A percentile compares a stretch with the other conserved stretches of the same genome.
These are phyloP conservation scores for Griposia aprilina DNA, from an alignment of 2,888 invertebrate genomes.

Conservation along the genomic window DNA sequence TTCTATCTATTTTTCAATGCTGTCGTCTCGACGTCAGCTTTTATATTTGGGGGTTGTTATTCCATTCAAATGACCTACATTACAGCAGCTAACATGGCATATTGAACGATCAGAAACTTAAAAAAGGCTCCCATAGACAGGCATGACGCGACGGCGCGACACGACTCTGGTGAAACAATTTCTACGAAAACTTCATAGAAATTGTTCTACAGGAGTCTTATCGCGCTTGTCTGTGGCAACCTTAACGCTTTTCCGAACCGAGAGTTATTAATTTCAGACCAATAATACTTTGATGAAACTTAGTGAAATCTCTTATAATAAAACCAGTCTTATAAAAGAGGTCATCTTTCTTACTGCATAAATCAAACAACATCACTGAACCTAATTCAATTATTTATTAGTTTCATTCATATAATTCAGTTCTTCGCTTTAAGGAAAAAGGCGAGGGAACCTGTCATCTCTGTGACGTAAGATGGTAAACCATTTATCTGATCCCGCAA, in stretches of 20 bases:
- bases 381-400: constrained; percentile 27
- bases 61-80: neutral
- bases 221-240: neutral
- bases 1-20: too few species aligned
- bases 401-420: constrained; percentile 15
- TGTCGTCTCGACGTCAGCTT: neutral
- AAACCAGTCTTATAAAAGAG: neutral
- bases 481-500: constrained; percentile 31
- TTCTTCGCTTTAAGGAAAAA: constrained; percentile 6
- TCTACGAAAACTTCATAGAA: neutral
- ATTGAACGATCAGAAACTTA: neutral
- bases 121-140: neutral
- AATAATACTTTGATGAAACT: neutral
- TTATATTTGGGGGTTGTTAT: neutral
- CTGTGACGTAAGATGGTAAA: constrained; percentile 19
- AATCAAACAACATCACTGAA: constrained; percentile 14
- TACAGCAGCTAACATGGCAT: too few species aligned
- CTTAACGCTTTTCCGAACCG: neutral
- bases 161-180: neutral
- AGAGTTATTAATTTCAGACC: neutral
- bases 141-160: too few species aligned
- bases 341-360: neutral
- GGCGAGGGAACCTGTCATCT: constrained; percentile 12
- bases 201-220: neutral
- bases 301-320: neutral